Conservation (phyloP, 2,888 invertebrate genomes). For the Rhagonycha lutea region DNA sequence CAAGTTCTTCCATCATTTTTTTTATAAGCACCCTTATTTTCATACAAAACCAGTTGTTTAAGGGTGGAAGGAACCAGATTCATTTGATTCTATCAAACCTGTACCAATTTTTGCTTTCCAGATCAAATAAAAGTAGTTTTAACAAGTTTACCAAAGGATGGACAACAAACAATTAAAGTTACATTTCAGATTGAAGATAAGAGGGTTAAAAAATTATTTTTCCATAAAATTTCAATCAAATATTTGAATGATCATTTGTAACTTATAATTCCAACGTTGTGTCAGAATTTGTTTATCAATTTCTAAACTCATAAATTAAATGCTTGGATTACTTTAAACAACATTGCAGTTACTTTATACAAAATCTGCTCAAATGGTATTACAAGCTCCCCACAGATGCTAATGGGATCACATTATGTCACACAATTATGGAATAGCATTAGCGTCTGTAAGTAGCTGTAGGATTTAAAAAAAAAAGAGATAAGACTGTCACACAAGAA, state of each 20-base stretch:
- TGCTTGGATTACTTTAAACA: neutral
- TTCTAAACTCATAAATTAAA: neutral
- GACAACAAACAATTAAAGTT: neutral
- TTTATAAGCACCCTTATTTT: neutral
- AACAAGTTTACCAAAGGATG: neutral
- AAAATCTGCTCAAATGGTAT: neutral
- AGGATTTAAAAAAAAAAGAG: neutral
- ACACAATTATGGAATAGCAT: too few relatives aligned
- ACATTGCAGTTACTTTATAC: neutral
- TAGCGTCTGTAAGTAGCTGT: too few relatives aligned
- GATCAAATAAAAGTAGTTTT: neutral
- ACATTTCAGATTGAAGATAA: neutral
- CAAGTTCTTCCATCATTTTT: too few relatives aligned
- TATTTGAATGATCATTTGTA: too few relatives aligned
- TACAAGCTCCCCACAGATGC: too few relatives aligned
- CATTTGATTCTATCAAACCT: neutral
- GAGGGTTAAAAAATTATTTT: slow-evolving; percentile 3
- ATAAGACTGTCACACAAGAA: neutral
- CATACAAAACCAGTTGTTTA: neutral
- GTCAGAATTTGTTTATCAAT: neutral
- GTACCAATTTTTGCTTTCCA: neutral
- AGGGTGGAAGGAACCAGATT: neutral
- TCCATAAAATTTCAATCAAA: neutral
- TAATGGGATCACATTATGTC: too few relatives aligned
- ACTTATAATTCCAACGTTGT: neutral